Evolutionary conservation across 1,140 invertebrate genomes (phyloP).

Genomic region (Asobara japonica): DNA sequence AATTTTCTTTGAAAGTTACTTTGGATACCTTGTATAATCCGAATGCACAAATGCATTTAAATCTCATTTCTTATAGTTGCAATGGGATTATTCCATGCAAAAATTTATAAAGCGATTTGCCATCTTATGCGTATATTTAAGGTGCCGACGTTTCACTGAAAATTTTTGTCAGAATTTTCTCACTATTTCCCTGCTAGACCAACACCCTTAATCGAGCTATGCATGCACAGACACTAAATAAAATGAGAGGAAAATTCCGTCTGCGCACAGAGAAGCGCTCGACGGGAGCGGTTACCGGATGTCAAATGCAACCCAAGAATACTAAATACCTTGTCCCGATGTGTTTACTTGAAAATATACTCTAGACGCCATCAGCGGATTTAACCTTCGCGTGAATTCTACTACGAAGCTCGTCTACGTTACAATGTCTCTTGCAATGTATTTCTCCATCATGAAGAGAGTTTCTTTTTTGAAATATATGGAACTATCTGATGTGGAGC

Average conservation of each 20-base stretch:
- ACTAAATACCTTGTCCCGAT: slow-evolving; percentile 54
- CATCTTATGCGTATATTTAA: too few relatives aligned
- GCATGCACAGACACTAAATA: slow-evolving; percentile 5
- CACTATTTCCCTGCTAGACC: too few relatives aligned
- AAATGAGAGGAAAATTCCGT: slow-evolving; percentile 1
- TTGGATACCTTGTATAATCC: too few relatives aligned
- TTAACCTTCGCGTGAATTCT: slow-evolving; percentile 22
- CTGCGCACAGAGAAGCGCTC: slow-evolving; percentile 24
- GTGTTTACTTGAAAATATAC: slow-evolving; percentile 55
- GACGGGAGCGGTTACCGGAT: slow-evolving; percentile 58
- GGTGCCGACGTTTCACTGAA: too few relatives aligned
- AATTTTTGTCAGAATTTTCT: too few relatives aligned
- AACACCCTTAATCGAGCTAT: slow-evolving; percentile 14
- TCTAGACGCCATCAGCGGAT: slow-evolving; percentile 29
- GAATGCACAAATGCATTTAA: too few relatives aligned
- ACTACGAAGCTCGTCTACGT: background rate
- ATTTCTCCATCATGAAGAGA: background rate
- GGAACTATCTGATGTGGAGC: background rate
- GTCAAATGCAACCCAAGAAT: slow-evolving; percentile 57
- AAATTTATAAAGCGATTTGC: too few relatives aligned
- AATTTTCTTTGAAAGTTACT: too few relatives aligned
- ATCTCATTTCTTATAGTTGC: too few relatives aligned
- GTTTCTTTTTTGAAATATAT: background rate
- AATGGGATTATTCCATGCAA: too few relatives aligned
- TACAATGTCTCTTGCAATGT: background rate